Base-by-base conservation (phyloP, 2,113 vertebrate genomes). In the Esox niger region DNA sequence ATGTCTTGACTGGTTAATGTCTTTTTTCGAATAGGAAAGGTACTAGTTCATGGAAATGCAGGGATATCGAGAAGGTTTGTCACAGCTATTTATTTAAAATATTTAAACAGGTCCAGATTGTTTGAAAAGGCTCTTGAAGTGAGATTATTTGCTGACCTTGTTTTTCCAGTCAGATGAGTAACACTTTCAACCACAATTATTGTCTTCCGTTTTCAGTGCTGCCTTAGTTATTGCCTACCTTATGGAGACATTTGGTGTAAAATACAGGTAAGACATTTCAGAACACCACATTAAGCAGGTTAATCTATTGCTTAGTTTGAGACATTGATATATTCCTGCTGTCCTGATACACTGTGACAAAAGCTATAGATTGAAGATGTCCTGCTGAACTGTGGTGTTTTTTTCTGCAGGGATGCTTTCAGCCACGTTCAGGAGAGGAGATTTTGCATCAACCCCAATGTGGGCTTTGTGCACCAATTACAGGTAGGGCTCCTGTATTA, bases 381-480 rank as follows among this genome's bases (percentile, higher is more conserved):
- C 0, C 0, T 55, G 17, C 2, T 58, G 38, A 43, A 43, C 13
- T 25, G 20, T 63, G 1, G 6, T 57, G 25, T 71, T 70, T 10
- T n/a, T 7, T 62, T 76, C 11, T 70, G 32, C 68, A 99, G 97
- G 91, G 95, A 98, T 68, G 96, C 97, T 7, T 99, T 99, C 92
- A 95, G 93, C 80, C 96, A 99, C 21, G 96, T 99, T 71, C 97
- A 99, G 89, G 96, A 98, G 90, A 95, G 96, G 78, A 93, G 97
- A 88, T 99, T 99, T 90, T 99, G 97, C 91, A 99, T 99, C 88
- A 99, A 99, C 90, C 97, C 97, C 64, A 99, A 99, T 79, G 94
- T 95, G 87, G 97, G 97, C 88, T 99, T 99, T 87, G 97, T 98
- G 66, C 96, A 98, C 91, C 97, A 99, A 90, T 91, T 99, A 87